Conservation (phyloP, 2,888 invertebrate genomes). For the Hoplodrina ambigua region DNA sequence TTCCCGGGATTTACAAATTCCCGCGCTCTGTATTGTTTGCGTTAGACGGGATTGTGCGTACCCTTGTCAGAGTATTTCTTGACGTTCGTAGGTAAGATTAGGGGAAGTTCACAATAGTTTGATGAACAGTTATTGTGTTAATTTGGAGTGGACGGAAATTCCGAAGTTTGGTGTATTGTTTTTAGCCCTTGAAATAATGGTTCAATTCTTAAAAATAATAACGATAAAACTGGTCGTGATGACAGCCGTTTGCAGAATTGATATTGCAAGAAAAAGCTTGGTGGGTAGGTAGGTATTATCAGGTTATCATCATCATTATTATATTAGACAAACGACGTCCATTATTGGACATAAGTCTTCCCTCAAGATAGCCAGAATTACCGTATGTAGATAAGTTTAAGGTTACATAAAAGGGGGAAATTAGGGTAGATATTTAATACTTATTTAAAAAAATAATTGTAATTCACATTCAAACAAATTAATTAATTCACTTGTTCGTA, state of each 20-base stretch:
- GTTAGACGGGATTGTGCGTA: conserved; percentile 52
- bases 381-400: too few species aligned
- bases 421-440: too few species aligned
- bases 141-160: conserved; percentile 40
- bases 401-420: too few species aligned
- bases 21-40: conserved; percentile 62
- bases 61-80: conserved; percentile 68
- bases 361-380: too few species aligned
- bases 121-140: conserved; percentile 54
- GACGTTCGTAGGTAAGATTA: conserved; percentile 55
- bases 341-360: too few species aligned
- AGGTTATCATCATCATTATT: too few species aligned
- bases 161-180: background rate
- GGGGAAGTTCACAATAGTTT: conserved; percentile 47
- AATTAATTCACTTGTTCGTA: too few species aligned
- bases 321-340: too few species aligned
- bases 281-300: too few species aligned
- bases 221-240: background rate
- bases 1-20: conserved; percentile 60
- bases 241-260: too few species aligned
- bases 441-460: too few species aligned
- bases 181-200: background rate
- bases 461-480: too few species aligned
- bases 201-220: conserved; percentile 1
- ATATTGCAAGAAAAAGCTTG: background rate